Conservation (phyloP, 2,797 vertebrate genomes). For the Euphonia xanthogaster region DNA sequence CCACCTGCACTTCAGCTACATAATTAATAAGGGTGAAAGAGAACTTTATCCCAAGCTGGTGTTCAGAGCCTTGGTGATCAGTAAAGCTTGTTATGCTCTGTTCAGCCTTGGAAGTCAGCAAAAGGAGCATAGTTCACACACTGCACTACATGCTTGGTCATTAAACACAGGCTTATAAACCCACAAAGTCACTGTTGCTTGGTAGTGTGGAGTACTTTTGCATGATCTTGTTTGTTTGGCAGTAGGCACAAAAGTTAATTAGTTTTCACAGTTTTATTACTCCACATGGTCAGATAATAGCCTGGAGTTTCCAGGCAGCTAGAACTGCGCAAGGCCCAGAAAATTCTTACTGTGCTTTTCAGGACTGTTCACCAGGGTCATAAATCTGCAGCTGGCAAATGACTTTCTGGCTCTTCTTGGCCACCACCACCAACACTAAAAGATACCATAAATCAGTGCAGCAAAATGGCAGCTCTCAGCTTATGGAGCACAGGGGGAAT, state of each 20-base stretch:
- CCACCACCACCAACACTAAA: neutral
- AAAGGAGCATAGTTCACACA: neutral
- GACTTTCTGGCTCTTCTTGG: neutral
- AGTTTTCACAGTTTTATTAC: slow-evolving; percentile 46
- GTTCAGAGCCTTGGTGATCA: neutral
- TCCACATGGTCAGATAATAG: slow-evolving; percentile 15
- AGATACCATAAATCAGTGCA: neutral
- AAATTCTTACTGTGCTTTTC: slow-evolving; percentile 27
- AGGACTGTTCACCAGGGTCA: neutral
- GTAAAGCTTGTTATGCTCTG: neutral
- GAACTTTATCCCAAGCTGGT: neutral
- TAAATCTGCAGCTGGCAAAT: slow-evolving; percentile 31
- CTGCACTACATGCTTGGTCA: neutral
- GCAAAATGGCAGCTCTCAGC: neutral
- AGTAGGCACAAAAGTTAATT: slow-evolving; percentile 34
- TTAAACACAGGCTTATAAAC: neutral
- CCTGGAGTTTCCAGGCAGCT: slow-evolving; percentile 11
- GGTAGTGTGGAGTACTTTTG: neutral
- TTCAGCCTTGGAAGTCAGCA: neutral
- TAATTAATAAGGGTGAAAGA: slow-evolving; percentile 25
- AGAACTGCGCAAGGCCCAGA: neutral
- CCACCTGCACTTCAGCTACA: neutral
- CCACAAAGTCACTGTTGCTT: neutral
- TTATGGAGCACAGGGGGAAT: neutral
- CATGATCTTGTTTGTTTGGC: slow-evolving; percentile 17